Evolutionary conservation across 2,113 vertebrate genomes (phyloP), one percentile per base, ranked within the genome.

Genomic region (Tetraodon nigroviridis): DNA sequence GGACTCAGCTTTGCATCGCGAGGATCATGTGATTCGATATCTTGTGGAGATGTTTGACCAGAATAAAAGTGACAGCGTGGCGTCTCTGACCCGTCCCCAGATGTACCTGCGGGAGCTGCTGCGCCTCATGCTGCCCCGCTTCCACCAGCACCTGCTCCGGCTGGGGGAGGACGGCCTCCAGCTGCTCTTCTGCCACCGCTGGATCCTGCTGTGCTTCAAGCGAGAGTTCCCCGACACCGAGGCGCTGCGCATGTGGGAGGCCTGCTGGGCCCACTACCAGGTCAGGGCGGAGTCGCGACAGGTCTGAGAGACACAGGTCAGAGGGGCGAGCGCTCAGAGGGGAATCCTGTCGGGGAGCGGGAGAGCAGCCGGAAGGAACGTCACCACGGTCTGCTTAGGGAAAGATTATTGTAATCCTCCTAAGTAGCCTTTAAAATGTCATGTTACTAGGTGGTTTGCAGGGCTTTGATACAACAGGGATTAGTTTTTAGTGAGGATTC

Each of bases 221-320:
- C 80, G 97, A 0, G 97, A 99, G 79, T 99, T 99, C 71, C 93
- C 95, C 0, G 95, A 99, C 51, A 91, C 92, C 0, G 97, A 99
- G 82, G 96, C 95, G 0, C 74, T 99, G 85, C 93, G 93, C 45
- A 95, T 98, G 91, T 99, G 97, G 97, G 97, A 98, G 51, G 95
- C 97, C 0, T 99, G 97, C 91, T 99, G 97, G 97, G 96, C 95
- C 15, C 97, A 96, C 85, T 97, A 98, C 61, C 95, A 98, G 96
- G 96, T 96, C 57, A 67, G 79, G 58, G 47, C 73, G 37, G 63
- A 61, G 73, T 72, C 2, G 2, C 6, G 15, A 48, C 46, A 19
- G 2, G 46, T 19, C n/a, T n/a, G 16, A 20, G 18, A 12, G 46
- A 48, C 46, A 20, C 5, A 48, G 44, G 44, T 46, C 3, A 44